Percentiles rank a stretch among this genome's conserved stretches.
phyloP scores from a whole-genome alignment of 2,888 invertebrate genomes.

The Nomada hirtipes region DNA sequence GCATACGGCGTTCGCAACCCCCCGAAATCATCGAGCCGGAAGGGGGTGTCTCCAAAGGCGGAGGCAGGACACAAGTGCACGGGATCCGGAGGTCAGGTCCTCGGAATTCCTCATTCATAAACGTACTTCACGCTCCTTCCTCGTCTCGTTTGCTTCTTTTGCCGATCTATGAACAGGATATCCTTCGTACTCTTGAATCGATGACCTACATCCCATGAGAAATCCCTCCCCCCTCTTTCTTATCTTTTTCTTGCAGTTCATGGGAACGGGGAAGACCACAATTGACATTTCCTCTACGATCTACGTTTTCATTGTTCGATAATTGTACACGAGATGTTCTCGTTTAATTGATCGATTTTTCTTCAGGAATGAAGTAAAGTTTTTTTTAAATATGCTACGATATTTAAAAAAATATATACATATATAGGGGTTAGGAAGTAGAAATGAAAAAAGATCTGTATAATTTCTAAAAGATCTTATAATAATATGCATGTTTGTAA shows the following conservation, averaged over 20 bases:
- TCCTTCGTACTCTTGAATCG: constrained; percentile 78
- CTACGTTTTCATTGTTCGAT: neutral
- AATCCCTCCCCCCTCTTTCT: constrained; percentile 56
- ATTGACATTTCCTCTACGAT: constrained; percentile 16
- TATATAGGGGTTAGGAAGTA: too few relatives aligned
- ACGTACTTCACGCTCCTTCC: constrained; percentile 72
- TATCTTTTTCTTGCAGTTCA: constrained; percentile 42
- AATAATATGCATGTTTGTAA: too few relatives aligned
- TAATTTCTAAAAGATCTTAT: too few relatives aligned
- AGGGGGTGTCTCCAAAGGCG: constrained; percentile 79
- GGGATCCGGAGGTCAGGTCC: constrained; percentile 69
- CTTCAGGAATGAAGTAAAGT: too few relatives aligned
- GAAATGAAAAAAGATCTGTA: too few relatives aligned
- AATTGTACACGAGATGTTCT: neutral
- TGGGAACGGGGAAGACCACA: constrained; percentile 69
- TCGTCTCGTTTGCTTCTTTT: constrained; percentile 52
- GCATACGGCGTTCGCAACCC: constrained; percentile 62
- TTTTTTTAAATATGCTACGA: neutral
- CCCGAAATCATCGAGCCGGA: constrained; percentile 78
- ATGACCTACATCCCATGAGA: constrained; percentile 78
- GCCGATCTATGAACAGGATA: constrained; percentile 80
- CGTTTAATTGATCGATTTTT: neutral
- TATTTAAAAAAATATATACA: too few relatives aligned
- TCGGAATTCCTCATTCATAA: constrained; percentile 72
- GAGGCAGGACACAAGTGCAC: constrained; percentile 78